Evolutionary conservation across 2,888 invertebrate genomes (phyloP), one percentile per base, ranked within the genome.

Genomic region (Calameuta filiformis): DNA sequence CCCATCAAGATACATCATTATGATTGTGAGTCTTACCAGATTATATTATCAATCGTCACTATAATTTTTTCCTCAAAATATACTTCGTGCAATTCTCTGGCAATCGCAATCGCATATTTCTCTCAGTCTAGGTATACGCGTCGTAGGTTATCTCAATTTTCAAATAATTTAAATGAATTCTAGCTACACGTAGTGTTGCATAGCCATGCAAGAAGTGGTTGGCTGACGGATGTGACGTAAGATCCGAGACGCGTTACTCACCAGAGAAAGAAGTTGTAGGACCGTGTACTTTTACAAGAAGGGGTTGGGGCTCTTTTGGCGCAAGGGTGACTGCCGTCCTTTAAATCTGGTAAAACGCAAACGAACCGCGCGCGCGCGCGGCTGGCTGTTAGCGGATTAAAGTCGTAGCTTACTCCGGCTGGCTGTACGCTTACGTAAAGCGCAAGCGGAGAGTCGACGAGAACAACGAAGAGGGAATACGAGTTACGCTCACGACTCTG

Each of bases 331-430:
- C 23, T 6, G 56, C 56, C 56, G 9, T 79, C 82, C 79, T 82
- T 83, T 87, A 86, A 87, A 88, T 88, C 87, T 86, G 80, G 82
- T 23, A 81, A 84, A 88, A 88, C 85, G 84, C 85, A 87, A 88
- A 87, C 87, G 85, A 88, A 85, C 82, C 83, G 83, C 73, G 75
- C 75, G 73, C 81, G 81, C 81, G 73, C 81, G 81, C 81, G 81
- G 81, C 83, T 82, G 2, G 86, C 85, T 87, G 86, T 88, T 89
- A 88, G 88, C 86, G 84, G 89, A 89, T 89, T 89, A 88, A 88
- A 88, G 85, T 86, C 87, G 85, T 88, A 87, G 80, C 83, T 86
- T 75, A 81, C 56, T 56, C 23, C 56, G 23, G 56, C 23, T 56
- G 56, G 76, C 79, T 77, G 77, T 76, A 75, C 75, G 75, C 56